These are phyloP conservation scores for Eunapius fragilis DNA, from an alignment of 37 sponge, comb jelly and placozoan genomes.

Conservation along the genomic window DNA sequence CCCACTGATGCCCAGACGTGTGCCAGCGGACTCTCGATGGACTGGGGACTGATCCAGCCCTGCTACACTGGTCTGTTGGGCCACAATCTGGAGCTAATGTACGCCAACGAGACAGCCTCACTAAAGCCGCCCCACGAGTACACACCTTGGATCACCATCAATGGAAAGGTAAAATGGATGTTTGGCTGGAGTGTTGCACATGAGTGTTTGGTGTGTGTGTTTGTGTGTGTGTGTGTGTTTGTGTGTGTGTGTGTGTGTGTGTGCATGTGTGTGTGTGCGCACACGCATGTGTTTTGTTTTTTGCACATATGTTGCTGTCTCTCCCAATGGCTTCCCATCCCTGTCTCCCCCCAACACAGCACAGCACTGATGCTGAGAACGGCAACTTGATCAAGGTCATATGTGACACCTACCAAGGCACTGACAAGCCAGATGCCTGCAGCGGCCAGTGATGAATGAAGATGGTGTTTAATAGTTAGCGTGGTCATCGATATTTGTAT, in stretches of 20 bases:
- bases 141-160: conserved; percentile 88
- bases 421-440: conserved; percentile 64
- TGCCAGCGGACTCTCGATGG: conserved; percentile 33
- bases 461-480: too few relatives aligned
- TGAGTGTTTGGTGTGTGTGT: neutral
- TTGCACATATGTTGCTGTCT: neutral
- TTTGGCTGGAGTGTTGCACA: neutral
- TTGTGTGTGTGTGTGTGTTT: neutral
- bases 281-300: neutral
- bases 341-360: conserved; percentile 36
- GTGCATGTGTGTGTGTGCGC: neutral
- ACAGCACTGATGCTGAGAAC: conserved; percentile 67
- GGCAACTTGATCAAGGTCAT: conserved; percentile 45
- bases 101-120: conserved; percentile 41
- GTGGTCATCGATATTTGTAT: too few relatives aligned
- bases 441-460: neutral
- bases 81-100: conserved; percentile 68
- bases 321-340: neutral
- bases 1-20: conserved; percentile 46
- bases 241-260: neutral
- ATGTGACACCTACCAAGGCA: conserved; percentile 73
- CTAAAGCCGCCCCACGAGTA: conserved; percentile 84
- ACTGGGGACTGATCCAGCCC: conserved; percentile 58
- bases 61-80: conserved; percentile 64
- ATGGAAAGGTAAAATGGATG: conserved; percentile 66